Conservation (phyloP, 2,888 invertebrate genomes). For the Drosophila hamatofila region DNA sequence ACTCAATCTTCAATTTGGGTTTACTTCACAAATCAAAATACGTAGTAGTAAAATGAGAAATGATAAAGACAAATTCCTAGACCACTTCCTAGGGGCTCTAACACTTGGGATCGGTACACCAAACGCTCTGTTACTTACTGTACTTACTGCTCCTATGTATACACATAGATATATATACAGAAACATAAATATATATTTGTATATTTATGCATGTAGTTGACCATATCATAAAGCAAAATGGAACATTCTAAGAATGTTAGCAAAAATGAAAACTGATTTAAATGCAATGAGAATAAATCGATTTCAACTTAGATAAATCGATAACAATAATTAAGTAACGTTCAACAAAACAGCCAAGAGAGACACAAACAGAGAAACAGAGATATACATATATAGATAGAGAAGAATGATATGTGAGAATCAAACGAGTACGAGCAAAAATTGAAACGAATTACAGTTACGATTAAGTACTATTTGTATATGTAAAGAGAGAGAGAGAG, state of each 20-base stretch:
- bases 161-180: conserved; percentile 15
- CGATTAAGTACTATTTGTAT: conserved; percentile 37
- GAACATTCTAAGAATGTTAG: conserved; percentile 64
- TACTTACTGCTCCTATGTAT: conserved; percentile 51
- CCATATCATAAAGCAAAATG: conserved; percentile 51
- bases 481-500: conserved; percentile 27
- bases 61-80: conserved; percentile 13
- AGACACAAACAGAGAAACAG: conserved; percentile 32
- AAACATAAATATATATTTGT: neutral
- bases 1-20: conserved; percentile 21
- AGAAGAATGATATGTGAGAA: conserved; percentile 22
- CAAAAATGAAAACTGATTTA: conserved; percentile 38
- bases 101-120: conserved; percentile 18
- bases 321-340: conserved; percentile 58
- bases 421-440: conserved; percentile 52
- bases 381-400: conserved; percentile 11
- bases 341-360: conserved; percentile 55
- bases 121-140: conserved; percentile 48
- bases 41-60: neutral
- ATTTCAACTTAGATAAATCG: conserved; percentile 23
- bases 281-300: conserved; percentile 34
- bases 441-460: conserved; percentile 53
- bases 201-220: conserved; percentile 30
- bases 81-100: conserved; percentile 36
- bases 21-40: neutral